Base-by-base conservation (phyloP, 2,888 invertebrate species). In the Drosophila kambysellisi region DNA sequence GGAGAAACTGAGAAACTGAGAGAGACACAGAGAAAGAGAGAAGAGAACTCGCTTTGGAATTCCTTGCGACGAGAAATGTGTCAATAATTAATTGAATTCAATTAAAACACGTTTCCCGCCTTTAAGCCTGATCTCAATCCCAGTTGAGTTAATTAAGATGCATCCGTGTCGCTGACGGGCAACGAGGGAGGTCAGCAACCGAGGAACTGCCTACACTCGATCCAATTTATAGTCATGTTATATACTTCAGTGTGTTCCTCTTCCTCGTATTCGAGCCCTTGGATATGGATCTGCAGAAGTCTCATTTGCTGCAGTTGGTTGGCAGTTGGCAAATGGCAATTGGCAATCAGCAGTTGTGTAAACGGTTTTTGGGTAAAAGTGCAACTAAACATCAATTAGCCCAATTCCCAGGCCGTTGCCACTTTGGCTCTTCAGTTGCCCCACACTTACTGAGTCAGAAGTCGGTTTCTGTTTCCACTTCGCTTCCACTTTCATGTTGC, bases 21-120 rank as follows among this genome's bases (percentile, higher is more conserved):
- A 29, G 61, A 37, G 29, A 25, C 3, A 33, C 0, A 20, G 52
- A 2, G 32, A 32, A 3, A 12, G 20, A n/a, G 20, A 35, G 51
- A 1, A 15, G 25, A 43, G 74, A 59, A 62, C 70, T 73, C 74
- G 74, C 78, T 82, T 82, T 73, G 78, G 78, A 77, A 88, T 88
- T 83, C 79, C 77, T 81, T 72, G 74, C 79, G 68, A 66, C 82
- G 71, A 91, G 76, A 91, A 91, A 92, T 91, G 91, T 92, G 92
- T 92, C 91, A 92, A 91, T 92, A 92, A 92, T 92, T 92, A 92
- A 92, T 92, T 92, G 91, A 82, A 92, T 92, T 91, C 88, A 92
- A 92, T 91, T 92, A 90, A 91, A 86, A 79, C 83, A 81, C 77
- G 76, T 76, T 74, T 29, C 63, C 57, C 52, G 37, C 60, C 56